A percentile compares a stretch with the other conserved stretches of the same genome.
Evolutionary conservation across 2,888 invertebrate genomes (phyloP).

Genomic region (Drosophila colorata): DNA sequence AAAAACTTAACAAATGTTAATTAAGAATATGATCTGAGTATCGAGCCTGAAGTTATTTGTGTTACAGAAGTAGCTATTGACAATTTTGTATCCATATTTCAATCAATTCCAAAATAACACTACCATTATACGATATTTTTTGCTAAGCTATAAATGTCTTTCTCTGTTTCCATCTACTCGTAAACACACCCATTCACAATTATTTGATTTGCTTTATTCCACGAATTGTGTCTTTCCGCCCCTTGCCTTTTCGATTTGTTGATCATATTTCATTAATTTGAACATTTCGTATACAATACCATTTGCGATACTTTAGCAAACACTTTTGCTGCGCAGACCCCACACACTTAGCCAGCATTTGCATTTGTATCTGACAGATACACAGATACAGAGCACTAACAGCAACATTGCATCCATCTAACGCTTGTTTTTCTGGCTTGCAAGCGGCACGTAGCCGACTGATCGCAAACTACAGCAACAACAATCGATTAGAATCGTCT

Average conservation of each 20-base stretch:
- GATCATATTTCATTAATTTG: slow-evolving; percentile 31
- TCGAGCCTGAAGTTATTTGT: no score
- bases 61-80: no score
- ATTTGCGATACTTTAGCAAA: slow-evolving; percentile 25
- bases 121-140: neutral
- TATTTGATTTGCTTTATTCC: slow-evolving; percentile 2
- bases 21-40: neutral
- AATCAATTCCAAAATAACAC: neutral
- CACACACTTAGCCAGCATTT: slow-evolving; percentile 22
- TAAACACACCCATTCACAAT: slow-evolving; percentile 3
- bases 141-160: neutral
- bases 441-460: slow-evolving; percentile 8
- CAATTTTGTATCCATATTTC: neutral
- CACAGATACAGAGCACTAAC: neutral
- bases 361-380: slow-evolving; percentile 46
- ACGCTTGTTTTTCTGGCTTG: slow-evolving; percentile 3
- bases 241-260: neutral
- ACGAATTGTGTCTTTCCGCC: neutral
- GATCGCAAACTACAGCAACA: slow-evolving; percentile 19
- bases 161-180: neutral
- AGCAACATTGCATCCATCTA: slow-evolving; percentile 1
- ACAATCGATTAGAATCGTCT: slow-evolving; percentile 32
- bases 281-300: slow-evolving; percentile 16
- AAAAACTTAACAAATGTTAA: no score
- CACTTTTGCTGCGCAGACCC: slow-evolving; percentile 19